Conservation (phyloP, 1,140 invertebrate species). For the Paracyclopina nana region DNA sequence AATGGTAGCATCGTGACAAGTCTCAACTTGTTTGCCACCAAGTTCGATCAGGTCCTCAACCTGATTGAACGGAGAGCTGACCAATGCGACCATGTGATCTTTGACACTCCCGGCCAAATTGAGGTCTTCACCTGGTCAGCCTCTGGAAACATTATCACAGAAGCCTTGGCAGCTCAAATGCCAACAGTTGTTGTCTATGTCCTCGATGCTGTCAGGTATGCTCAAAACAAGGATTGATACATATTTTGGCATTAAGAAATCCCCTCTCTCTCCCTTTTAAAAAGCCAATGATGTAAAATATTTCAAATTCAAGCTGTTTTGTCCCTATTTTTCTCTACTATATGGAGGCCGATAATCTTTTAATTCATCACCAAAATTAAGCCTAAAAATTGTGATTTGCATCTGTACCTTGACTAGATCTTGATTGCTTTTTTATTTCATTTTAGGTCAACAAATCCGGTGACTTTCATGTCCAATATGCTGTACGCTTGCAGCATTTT, state of each 20-base stretch:
- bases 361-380: too few species aligned
- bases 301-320: too few species aligned
- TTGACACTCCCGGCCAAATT: constrained; percentile 97
- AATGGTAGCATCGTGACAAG: constrained; percentile 96
- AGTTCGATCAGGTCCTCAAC: constrained; percentile 71
- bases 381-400: too few species aligned
- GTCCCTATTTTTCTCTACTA: too few species aligned
- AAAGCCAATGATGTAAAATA: too few species aligned
- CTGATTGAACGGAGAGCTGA: constrained; percentile 53
- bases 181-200: constrained; percentile 90
- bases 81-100: constrained; percentile 58
- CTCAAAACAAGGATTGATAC: too few species aligned
- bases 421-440: too few species aligned
- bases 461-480: constrained; percentile 99
- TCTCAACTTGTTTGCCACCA: constrained; percentile 89
- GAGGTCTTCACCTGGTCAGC: constrained; percentile 99
- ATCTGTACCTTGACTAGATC: too few species aligned
- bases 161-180: constrained; percentile 71
- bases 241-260: too few species aligned
- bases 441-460: constrained; percentile 65
- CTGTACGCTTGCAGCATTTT: constrained; percentile 97
- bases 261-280: too few species aligned
- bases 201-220: constrained; percentile 65
- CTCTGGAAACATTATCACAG: constrained; percentile 89
- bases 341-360: too few species aligned